Conservation (phyloP, 2,797 vertebrate species). For the Sebastes miniatus region DNA sequence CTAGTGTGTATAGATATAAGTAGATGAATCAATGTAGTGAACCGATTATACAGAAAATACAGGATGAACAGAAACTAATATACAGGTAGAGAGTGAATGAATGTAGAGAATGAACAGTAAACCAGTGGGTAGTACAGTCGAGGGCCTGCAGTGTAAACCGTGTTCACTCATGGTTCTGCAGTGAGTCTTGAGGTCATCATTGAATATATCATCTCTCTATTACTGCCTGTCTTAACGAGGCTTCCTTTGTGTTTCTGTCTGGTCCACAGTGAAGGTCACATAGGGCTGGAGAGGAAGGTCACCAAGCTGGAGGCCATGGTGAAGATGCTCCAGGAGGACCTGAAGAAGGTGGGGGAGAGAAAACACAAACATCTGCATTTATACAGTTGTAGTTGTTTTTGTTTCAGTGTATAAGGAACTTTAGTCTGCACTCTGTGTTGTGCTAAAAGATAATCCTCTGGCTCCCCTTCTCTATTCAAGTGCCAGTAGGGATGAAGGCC, state of each 20-base stretch:
- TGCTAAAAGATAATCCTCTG: background rate
- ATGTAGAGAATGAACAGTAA: background rate
- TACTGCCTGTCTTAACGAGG: background rate
- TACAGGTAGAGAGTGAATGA: background rate
- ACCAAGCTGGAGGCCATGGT: slow-evolving; percentile 96
- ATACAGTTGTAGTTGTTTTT: background rate
- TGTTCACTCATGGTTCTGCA: background rate
- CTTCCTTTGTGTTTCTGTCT: background rate
- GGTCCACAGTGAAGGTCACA: slow-evolving; percentile 88
- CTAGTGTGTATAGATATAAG: background rate
- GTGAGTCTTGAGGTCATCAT: background rate
- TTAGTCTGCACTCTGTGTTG: background rate
- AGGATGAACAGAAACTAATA: background rate
- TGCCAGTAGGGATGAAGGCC: background rate
- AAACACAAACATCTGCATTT: background rate
- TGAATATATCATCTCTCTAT: background rate
- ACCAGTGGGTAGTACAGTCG: background rate
- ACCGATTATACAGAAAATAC: background rate
- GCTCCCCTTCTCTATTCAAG: background rate
- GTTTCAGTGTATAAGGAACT: background rate
- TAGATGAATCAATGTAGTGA: background rate
- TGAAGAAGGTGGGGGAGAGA: slow-evolving; percentile 89
- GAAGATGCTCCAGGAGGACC: slow-evolving; percentile 96
- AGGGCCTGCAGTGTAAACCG: background rate
- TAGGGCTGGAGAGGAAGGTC: slow-evolving; percentile 94